These are phyloP conservation scores for Odontothrips loti DNA, from an alignment of 2,888 invertebrate species.

Conservation along the genomic window DNA sequence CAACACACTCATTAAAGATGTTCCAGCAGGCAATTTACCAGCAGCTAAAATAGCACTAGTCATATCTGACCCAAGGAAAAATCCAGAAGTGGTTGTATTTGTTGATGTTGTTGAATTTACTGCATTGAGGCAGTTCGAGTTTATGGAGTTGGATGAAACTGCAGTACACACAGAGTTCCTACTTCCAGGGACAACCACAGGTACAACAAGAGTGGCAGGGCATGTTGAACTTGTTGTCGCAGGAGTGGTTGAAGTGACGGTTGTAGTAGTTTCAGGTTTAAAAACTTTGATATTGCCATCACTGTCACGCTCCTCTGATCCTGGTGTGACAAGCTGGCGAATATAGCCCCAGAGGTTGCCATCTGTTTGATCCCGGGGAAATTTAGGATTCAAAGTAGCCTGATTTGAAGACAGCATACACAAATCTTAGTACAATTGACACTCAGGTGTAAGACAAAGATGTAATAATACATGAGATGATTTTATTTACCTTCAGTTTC, in stretches of 20 bases:
- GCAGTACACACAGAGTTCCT: slow-evolving; percentile 27
- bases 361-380: slow-evolving; percentile 74
- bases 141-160: slow-evolving; percentile 44
- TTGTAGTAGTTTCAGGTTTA: slow-evolving; percentile 40
- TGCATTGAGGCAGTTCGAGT: slow-evolving; percentile 47
- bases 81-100: slow-evolving; percentile 45
- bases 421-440: not conserved
- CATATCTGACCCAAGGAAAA: slow-evolving; percentile 49
- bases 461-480: not conserved
- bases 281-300: slow-evolving; percentile 53
- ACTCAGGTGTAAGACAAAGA: not conserved
- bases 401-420: slow-evolving; percentile 37
- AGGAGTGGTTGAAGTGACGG: slow-evolving; percentile 31
- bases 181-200: not conserved
- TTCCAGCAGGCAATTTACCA: slow-evolving; percentile 54
- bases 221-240: slow-evolving; percentile 31
- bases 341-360: slow-evolving; percentile 75
- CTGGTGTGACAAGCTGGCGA: slow-evolving; percentile 68
- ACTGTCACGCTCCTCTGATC: slow-evolving; percentile 54
- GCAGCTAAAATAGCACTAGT: slow-evolving; percentile 64
- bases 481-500: slow-evolving; percentile 61
- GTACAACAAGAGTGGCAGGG: slow-evolving; percentile 29
- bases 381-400: slow-evolving; percentile 72
- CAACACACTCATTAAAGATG: slow-evolving; percentile 3
- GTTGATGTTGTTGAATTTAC: slow-evolving; percentile 48